Percentiles rank a stretch among this genome's conserved stretches.
Evolutionary conservation across 1,140 invertebrate species (phyloP).

Genomic region (Heterodera carotae): DNA sequence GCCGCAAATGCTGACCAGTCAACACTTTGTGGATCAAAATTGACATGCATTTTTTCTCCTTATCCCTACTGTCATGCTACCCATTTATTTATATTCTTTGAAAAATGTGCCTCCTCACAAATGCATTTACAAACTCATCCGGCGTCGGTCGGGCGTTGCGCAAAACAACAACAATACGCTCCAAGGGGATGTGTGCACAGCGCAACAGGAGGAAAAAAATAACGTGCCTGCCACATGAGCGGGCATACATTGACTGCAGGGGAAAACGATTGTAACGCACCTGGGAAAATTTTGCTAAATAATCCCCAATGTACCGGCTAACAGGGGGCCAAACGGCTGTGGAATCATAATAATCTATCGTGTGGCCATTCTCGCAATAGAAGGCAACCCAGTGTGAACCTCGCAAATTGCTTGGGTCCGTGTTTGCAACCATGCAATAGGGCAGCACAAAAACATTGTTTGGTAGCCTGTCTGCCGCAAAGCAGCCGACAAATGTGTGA

Average conservation of each 20-base stretch:
- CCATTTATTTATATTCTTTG: too few species aligned
- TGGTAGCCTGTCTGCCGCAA: neutral
- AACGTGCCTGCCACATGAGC: neutral
- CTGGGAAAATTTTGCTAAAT: neutral
- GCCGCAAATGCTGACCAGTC: slow-evolving; percentile 12
- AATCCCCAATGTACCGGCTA: neutral
- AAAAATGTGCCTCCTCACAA: too few species aligned
- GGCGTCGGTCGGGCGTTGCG: too few species aligned
- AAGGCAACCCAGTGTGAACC: neutral
- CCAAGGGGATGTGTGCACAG: neutral
- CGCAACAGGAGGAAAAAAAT: neutral
- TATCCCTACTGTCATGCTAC: too few species aligned
- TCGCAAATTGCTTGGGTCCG: neutral
- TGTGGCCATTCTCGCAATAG: neutral
- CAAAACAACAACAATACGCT: too few species aligned
- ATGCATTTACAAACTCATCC: too few species aligned
- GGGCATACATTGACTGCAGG: neutral
- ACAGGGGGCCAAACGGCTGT: neutral
- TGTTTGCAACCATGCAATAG: neutral
- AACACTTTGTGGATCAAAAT: slow-evolving; percentile 23
- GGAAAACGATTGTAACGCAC: neutral
- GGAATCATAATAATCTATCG: neutral
- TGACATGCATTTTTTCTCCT: slow-evolving; percentile 29
- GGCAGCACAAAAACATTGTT: neutral
- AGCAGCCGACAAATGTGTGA: neutral